Evolutionary conservation across 2,113 vertebrate genomes (phyloP).

Genomic region (Pseudorectes ferrugineus): DNA sequence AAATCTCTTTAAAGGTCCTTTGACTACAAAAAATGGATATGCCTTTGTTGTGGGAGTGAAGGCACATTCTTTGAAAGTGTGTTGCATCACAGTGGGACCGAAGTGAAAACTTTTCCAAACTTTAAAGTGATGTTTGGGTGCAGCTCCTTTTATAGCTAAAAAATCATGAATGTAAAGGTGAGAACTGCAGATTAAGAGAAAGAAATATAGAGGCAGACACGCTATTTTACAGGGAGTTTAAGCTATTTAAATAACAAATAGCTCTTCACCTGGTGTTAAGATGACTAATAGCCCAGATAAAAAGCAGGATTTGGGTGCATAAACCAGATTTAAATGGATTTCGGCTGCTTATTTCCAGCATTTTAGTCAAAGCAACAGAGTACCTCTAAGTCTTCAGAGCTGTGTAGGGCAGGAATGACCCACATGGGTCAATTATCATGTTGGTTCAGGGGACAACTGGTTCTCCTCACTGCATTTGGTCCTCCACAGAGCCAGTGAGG

Average conservation of each 20-base stretch:
- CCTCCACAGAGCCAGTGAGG: not conserved
- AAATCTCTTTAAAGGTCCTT: not conserved
- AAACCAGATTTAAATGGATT: constrained; percentile 9
- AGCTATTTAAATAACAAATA: constrained; percentile 22
- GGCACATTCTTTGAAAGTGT: not conserved
- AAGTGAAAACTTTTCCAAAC: not conserved
- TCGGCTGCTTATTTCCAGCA: not conserved
- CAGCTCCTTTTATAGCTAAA: not conserved
- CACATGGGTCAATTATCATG: not conserved
- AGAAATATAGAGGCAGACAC: not conserved
- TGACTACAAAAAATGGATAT: not conserved
- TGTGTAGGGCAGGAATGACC: not conserved
- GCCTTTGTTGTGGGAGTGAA: not conserved
- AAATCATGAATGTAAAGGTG: not conserved
- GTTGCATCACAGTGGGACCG: not conserved
- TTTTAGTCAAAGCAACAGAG: not conserved
- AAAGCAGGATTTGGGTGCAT: not conserved
- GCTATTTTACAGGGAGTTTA: not conserved
- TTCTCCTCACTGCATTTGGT: not conserved
- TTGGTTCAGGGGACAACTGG: not conserved
- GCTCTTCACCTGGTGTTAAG: not conserved
- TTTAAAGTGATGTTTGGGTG: not conserved
- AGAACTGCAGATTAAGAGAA: not conserved
- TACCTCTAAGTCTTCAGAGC: not conserved
- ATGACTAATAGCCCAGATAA: not conserved